These are phyloP conservation scores for Pterocles burchelli DNA, from an alignment of 2,113 vertebrate species.

Conservation along the genomic window DNA sequence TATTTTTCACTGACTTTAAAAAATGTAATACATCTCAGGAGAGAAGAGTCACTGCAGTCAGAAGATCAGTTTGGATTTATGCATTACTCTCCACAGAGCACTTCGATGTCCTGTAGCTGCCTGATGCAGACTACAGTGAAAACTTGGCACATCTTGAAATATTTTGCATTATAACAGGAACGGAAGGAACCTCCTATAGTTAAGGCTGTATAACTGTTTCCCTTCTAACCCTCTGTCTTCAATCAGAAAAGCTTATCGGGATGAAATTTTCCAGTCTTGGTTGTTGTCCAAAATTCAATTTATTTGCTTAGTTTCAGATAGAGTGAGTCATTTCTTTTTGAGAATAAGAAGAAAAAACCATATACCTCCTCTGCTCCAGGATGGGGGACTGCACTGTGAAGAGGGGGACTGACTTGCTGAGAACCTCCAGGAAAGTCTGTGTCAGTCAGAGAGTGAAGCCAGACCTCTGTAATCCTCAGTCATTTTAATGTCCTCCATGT, in stretches of 20 bases:
- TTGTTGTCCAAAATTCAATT: conserved; percentile 23
- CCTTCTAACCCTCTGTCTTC: conserved; percentile 28
- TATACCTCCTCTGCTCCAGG: not conserved
- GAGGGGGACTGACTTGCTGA: not conserved
- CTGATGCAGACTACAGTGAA: conserved; percentile 8
- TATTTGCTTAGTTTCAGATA: conserved; percentile 32
- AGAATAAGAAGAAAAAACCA: not conserved
- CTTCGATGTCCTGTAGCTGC: not conserved
- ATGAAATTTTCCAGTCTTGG: conserved; percentile 39
- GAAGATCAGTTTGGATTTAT: not conserved
- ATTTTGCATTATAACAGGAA: conserved; percentile 21
- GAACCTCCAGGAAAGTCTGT: not conserved
- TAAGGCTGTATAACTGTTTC: conserved; percentile 6
- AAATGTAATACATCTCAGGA: conserved; percentile 33
- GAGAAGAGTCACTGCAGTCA: conserved; percentile 20
- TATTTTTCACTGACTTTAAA: conserved; percentile 14
- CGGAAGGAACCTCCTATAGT: conserved; percentile 22
- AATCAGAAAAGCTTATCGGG: conserved; percentile 7
- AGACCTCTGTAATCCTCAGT: not conserved
- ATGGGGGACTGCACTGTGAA: fast-evolving
- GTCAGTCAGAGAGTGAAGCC: not conserved
- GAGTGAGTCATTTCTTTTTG: not conserved
- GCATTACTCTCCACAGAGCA: not conserved
- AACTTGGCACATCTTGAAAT: conserved; percentile 28
- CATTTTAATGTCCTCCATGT: not conserved